Base-by-base conservation (phyloP, 2,888 invertebrate species). In the Trichopria drosophilae region DNA sequence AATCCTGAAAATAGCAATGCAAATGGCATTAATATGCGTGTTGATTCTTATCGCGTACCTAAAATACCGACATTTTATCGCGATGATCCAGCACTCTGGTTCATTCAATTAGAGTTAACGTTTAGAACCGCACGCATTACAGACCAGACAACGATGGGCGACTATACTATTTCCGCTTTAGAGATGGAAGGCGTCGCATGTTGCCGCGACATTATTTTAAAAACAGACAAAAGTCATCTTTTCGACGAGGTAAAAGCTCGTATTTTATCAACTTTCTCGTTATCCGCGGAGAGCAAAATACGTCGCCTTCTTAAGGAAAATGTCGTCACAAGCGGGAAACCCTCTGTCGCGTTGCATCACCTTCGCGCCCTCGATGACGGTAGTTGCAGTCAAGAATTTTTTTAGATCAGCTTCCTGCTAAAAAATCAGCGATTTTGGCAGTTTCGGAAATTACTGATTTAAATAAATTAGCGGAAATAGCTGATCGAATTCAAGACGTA, bases 381-480 rank as follows among this genome's bases (percentile, higher is more conserved):
- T 6, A 4, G 15, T 1, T 43, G 32, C 29, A 43, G 32, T 19
- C 20, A 43, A 3, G 32, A n/a, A 29, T 43, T 20, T 43, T 43
- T 13, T 12, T 56, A 2, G 48, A 47, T 9, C 35, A 37, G 15
- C 36, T 56, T 13, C 56, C 56, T 4, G 18, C 18, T 19, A n/a
- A 44, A 16, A 20, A 31, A 12, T 43, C 31, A 9, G 26, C 35
- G 3, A 28, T 55, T 31, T 22, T 53, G 6, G 15, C 45, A 5
- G 16, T 37, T 6, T 10, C 26, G n/a, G n/a, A n/a, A n/a, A n/a
- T n/a, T n/a, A n/a, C n/a, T n/a, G n/a, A n/a, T n/a, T n/a, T n/a
- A n/a, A 44, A 43, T 7, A n/a, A 46, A 34, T 12, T 32, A 12
- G 51, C 51, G 4, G 37, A 36, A 13, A 6, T 51, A 7, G 34